These are phyloP conservation scores for Solea senegalensis DNA, from an alignment of 2,113 vertebrate genomes.

Conservation along the genomic window DNA sequence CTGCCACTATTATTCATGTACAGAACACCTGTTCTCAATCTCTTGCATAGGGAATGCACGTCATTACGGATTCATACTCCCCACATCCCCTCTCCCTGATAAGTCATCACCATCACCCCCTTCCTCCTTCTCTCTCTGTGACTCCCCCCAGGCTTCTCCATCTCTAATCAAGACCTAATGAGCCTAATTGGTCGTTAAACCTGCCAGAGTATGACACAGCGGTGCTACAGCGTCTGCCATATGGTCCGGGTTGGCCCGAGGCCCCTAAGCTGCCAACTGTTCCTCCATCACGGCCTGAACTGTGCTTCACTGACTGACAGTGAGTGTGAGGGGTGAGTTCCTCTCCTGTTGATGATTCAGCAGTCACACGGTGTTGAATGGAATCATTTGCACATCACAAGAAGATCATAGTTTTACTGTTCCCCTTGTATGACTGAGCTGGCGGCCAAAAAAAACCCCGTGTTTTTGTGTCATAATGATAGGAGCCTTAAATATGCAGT, in stretches of 20 bases:
- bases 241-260: constrained; percentile 72
- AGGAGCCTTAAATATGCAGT: too few relatives aligned
- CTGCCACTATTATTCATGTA: constrained; percentile 17
- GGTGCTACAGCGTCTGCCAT: constrained; percentile 75
- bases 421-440: too few relatives aligned
- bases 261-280: constrained; percentile 77
- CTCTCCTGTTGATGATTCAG: constrained; percentile 73
- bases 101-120: constrained; percentile 56
- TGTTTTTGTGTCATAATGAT: too few relatives aligned
- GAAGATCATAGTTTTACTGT: neutral
- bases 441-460: too few relatives aligned
- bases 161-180: constrained; percentile 86
- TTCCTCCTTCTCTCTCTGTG: constrained; percentile 12
- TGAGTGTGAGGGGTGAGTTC: constrained; percentile 52
- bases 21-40: constrained; percentile 65
- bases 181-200: constrained; percentile 86
- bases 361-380: constrained; percentile 33
- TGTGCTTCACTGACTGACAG: constrained; percentile 60
- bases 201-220: constrained; percentile 79
- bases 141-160: constrained; percentile 73
- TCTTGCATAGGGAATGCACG: constrained; percentile 32
- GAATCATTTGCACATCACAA: neutral
- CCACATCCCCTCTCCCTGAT: constrained; percentile 47
- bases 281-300: constrained; percentile 57
- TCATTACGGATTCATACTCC: constrained; percentile 62